phyloP scores from a whole-genome alignment of 1,140 invertebrate species.

The Dinothrombium tinctorium region DNA sequence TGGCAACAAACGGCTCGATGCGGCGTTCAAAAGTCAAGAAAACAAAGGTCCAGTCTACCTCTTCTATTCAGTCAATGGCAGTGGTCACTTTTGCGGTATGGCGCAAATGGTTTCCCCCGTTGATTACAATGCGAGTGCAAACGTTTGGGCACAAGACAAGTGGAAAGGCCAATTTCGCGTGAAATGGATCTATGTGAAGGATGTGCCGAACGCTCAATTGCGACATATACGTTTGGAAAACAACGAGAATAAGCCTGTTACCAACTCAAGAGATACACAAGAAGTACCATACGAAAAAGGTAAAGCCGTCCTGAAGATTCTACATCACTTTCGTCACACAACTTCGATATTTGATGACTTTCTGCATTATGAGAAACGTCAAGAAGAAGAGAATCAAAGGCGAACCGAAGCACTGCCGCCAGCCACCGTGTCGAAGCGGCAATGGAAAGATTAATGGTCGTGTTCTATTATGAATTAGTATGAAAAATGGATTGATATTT shows the following conservation, averaged over 20 bases:
- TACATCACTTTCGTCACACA: conserved; percentile 63
- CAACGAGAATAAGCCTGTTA: conserved; percentile 95
- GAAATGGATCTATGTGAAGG: conserved; percentile 96
- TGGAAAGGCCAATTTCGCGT: conserved; percentile 85
- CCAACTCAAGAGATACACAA: conserved; percentile 92
- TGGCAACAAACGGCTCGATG: conserved; percentile 80
- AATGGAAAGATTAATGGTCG: no score
- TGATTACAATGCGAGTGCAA: conserved; percentile 40
- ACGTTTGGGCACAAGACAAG: conserved; percentile 79
- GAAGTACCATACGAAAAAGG: conserved; percentile 85
- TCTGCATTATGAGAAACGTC: conserved; percentile 84
- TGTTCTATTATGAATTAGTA: no score
- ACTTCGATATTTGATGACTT: conserved; percentile 98
- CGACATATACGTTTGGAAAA: conserved; percentile 87
- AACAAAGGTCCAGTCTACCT: conserved; percentile 58
- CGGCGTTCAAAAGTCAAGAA: conserved; percentile 60
- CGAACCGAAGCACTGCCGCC: no score
- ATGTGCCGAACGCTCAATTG: conserved; percentile 48
- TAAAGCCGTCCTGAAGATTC: conserved; percentile 48
- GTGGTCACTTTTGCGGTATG: conserved; percentile 86
- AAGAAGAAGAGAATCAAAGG: conserved; percentile 48
- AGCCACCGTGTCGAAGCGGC: no score
- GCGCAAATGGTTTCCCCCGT: conserved; percentile 86
- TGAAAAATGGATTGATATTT: no score
- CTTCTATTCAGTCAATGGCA: conserved; percentile 90